Evolutionary conservation across 2,888 invertebrate species (phyloP), one percentile per base, ranked within the genome.

Genomic region (Scaptodrosophila latifasciaeformis): DNA sequence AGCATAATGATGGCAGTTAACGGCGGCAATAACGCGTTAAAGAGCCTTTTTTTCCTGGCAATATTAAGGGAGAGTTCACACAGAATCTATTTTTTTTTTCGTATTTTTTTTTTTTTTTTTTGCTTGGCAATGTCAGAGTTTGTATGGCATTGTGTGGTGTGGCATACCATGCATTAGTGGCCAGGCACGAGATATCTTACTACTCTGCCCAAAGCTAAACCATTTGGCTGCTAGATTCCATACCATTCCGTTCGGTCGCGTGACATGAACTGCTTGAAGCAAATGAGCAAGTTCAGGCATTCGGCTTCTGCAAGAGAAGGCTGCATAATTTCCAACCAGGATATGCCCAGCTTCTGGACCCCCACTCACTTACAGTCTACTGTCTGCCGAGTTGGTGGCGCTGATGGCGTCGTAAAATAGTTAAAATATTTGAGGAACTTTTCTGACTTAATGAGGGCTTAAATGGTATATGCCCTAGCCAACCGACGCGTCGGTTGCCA

Each of bases 241-340:
- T 29, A 2, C 12, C 19, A 31, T 13, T 31, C 45, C n/a, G 43
- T 35, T 45, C 13, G 29, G n/a, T 30, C 49, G 39, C 10, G 19
- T 35, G 54, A 44, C 54, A 52, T 60, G 66, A 66, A 60, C 54
- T 57, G 49, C n/a, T n/a, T n/a, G n/a, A n/a, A 57, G 56, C 67
- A 53, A 56, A 58, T 54, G 65, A 52, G 54, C 64, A 69, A 69
- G 55, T 69, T 69, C 68, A 40, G 59, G 54, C 64, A 54, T 52
- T 50, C 31, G 65, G 57, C n/a, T n/a, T n/a, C n/a, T n/a, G 57
- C 57, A 55, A 48, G 45, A 43, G 43, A 48, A 59, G 57, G 49
- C 67, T 69, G 69, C 69, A 69, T 69, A 69, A 69, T 69, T 69
- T 69, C 62, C 67, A 62, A n/a, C 62, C 62, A 69, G 68, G 68